These are phyloP conservation scores for Zoanthus solanderi DNA, from an alignment of 92 coral and sea anemone genomes.

Conservation along the genomic window DNA sequence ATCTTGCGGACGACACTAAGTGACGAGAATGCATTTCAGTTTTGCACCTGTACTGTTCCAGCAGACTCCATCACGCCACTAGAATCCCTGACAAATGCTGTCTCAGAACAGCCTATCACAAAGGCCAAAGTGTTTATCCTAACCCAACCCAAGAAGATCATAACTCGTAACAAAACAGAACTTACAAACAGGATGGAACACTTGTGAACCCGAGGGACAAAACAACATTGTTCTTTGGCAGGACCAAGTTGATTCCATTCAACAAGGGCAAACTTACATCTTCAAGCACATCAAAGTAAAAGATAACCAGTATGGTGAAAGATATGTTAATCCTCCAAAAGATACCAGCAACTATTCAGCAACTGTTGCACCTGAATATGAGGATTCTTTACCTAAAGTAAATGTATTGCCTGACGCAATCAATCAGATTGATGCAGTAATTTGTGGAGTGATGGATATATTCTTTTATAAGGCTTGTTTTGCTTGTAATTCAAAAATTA, in stretches of 20 bases:
- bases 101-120: conserved; percentile 45
- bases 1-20: neutral
- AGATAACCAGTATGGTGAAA: conserved; percentile 37
- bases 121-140: conserved; percentile 53
- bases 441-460: conserved; percentile 37
- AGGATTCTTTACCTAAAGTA: conserved; percentile 41
- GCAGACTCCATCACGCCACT: conserved; percentile 42
- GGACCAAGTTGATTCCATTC: conserved; percentile 27
- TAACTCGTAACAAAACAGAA: conserved; percentile 34
- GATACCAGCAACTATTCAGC: conserved; percentile 20
- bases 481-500: neutral
- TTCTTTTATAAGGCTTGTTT: neutral
- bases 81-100: conserved; percentile 51
- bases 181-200: conserved; percentile 43
- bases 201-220: conserved; percentile 47
- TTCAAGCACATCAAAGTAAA: conserved; percentile 44
- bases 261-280: conserved; percentile 37
- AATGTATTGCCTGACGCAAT: conserved; percentile 35
- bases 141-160: conserved; percentile 45
- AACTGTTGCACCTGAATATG: conserved; percentile 9
- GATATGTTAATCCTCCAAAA: conserved; percentile 56
- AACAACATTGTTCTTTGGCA: conserved; percentile 44
- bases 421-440: conserved; percentile 6
- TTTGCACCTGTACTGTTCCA: conserved; percentile 38
- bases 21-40: conserved; percentile 3